Evolutionary conservation across 2,888 invertebrate species (phyloP).

Genomic region (Oscheius myriophilus): DNA sequence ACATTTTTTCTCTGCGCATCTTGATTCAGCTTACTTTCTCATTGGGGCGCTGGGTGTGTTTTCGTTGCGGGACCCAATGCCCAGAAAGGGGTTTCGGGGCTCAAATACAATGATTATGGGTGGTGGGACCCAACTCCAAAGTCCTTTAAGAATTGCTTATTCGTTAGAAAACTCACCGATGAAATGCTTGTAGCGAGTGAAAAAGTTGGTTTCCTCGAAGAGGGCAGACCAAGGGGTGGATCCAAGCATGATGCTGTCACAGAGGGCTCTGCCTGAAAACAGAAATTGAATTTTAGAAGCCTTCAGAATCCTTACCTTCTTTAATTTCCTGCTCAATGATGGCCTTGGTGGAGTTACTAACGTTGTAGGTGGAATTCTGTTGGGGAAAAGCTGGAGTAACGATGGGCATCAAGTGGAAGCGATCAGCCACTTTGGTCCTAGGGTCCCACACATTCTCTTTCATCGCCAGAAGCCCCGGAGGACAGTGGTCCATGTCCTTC

Average conservation of each 20-base stretch:
- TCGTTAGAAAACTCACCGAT: slow-evolving; percentile 77
- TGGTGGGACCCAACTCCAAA: too few species aligned
- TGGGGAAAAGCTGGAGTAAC: slow-evolving; percentile 99
- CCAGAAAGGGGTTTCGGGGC: too few species aligned
- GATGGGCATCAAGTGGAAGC: slow-evolving; percentile 93
- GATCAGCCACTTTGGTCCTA: slow-evolving; percentile 73
- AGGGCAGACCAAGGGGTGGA: slow-evolving; percentile 88
- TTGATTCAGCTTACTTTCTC: too few species aligned
- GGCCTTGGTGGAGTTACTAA: slow-evolving; percentile 88
- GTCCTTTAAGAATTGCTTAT: too few species aligned
- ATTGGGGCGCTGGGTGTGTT: too few species aligned
- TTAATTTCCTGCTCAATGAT: slow-evolving; percentile 93
- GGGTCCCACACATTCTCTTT: slow-evolving; percentile 86
- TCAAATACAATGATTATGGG: too few species aligned
- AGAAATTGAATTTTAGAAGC: too few species aligned
- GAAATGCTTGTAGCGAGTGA: slow-evolving; percentile 81
- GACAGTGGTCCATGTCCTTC: slow-evolving; percentile 79
- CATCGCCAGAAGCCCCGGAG: slow-evolving; percentile 78
- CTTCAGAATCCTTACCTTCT: slow-evolving; percentile 71
- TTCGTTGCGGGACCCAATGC: too few species aligned
- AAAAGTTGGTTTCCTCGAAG: slow-evolving; percentile 92
- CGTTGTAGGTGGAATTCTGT: slow-evolving; percentile 99
- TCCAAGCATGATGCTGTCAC: slow-evolving; percentile 71
- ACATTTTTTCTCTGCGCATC: too few species aligned
- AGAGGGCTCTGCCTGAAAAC: slow-evolving; percentile 75